Evolutionary conservation across 1,140 invertebrate species (phyloP), one percentile per base, ranked within the genome.

Genomic region (Patella vulgata): DNA sequence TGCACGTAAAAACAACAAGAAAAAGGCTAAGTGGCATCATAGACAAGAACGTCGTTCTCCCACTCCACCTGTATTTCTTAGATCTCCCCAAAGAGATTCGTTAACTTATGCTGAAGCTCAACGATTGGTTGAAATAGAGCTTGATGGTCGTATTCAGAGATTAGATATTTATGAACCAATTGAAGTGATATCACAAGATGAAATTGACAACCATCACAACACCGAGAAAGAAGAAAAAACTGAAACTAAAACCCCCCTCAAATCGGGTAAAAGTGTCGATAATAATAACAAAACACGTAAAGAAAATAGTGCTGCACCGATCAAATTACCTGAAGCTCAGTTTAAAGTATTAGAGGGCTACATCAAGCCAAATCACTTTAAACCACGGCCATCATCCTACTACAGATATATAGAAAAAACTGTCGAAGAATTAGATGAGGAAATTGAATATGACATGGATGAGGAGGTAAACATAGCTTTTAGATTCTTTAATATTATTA

Each of bases 361-460:
- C 80, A 74, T 81, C 5, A 87, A 89, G 71, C 89, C 93, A 63
- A 88, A 89, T 68, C 92, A 94, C 85, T 92, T 92, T 11, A 91
- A 93, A 62, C 84, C 90, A 2, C 85, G 91, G 68, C 90, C 92
- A 8, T 90, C 91, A 82, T 90, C 91, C 12, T 96, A 95, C 79
- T 87, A 82, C 67, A 87, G 93, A 69, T 98, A 96, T 82, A 96
- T 98, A 79, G 96, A 99, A 82, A 94, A 95, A 76, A 93, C 93
- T 46, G 89, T 90, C 6, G 96, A 99, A 83, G 96, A 98, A 82
- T 85, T 98, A 43, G 95, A 98, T 86, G 92, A 94, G 75, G 90
- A 91, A 85, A 89, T 98, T 3, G 96, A 99, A 80, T 98, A 98
- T 88, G 96, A 99, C 87, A 91, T 98, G 66, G 97, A 99, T 84